Conservation (phyloP, 2,113 vertebrate genomes). For the Bujurquina vittata region DNA sequence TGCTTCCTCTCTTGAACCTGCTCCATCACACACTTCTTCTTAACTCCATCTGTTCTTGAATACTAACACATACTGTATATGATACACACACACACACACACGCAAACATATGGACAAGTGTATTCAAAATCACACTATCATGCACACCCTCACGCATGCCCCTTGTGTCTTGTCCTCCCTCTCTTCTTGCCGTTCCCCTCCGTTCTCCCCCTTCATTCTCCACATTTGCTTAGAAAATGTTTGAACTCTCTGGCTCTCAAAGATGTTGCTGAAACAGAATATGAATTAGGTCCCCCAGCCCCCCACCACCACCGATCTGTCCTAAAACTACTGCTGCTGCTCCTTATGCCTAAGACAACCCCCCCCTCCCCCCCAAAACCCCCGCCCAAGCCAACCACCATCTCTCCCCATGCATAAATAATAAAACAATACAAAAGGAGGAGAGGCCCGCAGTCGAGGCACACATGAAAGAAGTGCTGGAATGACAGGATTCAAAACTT, state of each 20-base stretch:
- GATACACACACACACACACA: constrained; percentile 15
- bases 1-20: constrained; percentile 53
- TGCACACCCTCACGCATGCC: constrained; percentile 26
- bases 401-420: constrained; percentile 78
- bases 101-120: constrained; percentile 43
- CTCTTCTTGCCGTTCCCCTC: constrained; percentile 59
- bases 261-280: constrained; percentile 81
- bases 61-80: constrained; percentile 52
- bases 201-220: constrained; percentile 41
- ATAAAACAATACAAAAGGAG: constrained; percentile 84
- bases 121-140: constrained; percentile 32
- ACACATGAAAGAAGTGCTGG: constrained; percentile 76
- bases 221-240: constrained; percentile 74
- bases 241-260: constrained; percentile 78
- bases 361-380: too few relatives aligned
- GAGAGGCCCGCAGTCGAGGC: constrained; percentile 68
- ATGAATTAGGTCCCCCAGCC: constrained; percentile 68
- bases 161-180: constrained; percentile 70
- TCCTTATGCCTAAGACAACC: too few relatives aligned
- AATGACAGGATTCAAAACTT: constrained; percentile 75
- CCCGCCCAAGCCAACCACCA: constrained; percentile 19
- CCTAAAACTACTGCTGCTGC: too few relatives aligned
- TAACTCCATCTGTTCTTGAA: constrained; percentile 75
- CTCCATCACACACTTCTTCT: constrained; percentile 54
- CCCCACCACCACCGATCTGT: background rate